A percentile compares a stretch with the other conserved stretches of the same genome.
Conservation (phyloP, 2,888 invertebrate genomes). For the Pseudococcus viburni region DNA sequence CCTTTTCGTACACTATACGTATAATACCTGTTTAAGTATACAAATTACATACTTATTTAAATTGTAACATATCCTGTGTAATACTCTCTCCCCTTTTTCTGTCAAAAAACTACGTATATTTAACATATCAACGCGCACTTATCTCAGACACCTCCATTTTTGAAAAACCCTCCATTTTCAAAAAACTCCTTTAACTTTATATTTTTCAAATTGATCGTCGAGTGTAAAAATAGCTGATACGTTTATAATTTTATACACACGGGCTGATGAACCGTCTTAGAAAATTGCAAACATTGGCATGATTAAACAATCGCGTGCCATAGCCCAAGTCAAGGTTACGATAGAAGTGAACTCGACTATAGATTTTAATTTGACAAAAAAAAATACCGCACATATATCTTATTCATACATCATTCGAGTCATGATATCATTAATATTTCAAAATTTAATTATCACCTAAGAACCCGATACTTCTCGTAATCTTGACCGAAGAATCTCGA, state of each 20-base stretch:
- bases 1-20: background rate
- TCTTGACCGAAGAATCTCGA: background rate
- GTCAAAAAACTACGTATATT: conserved; percentile 32
- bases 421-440: background rate
- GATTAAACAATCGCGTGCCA: background rate
- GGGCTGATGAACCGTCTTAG: background rate
- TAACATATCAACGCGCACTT: conserved; percentile 38
- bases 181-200: conserved; percentile 38
- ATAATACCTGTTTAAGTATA: background rate
- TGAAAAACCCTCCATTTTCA: no score
- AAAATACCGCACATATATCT: background rate
- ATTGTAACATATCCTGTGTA: conserved; percentile 37
- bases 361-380: background rate
- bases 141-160: conserved; percentile 43
- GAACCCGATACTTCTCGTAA: background rate
- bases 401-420: background rate
- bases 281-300: conserved; percentile 10
- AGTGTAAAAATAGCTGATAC: background rate
- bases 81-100: background rate
- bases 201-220: conserved; percentile 20
- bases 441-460: background rate
- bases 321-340: background rate
- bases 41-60: background rate
- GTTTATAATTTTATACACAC: conserved; percentile 36
- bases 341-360: background rate